Evolutionary conservation across 2,113 vertebrate genomes (phyloP).

Genomic region (Callithrix jacchus): DNA sequence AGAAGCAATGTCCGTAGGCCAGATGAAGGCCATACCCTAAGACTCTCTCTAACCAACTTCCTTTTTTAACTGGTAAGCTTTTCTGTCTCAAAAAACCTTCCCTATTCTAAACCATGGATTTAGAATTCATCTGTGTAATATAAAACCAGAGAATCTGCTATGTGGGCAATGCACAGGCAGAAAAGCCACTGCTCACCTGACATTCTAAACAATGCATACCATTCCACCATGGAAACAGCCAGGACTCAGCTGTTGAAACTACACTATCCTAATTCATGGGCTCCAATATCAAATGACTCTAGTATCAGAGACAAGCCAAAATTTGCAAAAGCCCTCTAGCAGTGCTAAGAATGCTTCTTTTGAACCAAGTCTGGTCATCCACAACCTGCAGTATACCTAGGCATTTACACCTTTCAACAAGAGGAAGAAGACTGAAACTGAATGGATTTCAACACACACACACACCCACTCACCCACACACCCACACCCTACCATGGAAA

Average conservation of each 20-base stretch:
- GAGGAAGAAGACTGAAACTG: neutral
- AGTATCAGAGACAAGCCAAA: neutral
- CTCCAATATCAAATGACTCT: neutral
- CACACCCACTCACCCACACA: neutral
- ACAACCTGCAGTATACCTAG: neutral
- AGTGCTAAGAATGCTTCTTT: neutral
- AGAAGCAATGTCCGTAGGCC: neutral
- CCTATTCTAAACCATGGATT: neutral
- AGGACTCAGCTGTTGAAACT: neutral
- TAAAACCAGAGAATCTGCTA: neutral
- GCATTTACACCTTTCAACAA: neutral
- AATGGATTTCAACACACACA: neutral
- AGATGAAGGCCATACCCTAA: slow-evolving; percentile 10
- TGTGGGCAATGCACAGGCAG: neutral
- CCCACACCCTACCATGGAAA: neutral
- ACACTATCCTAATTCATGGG: neutral
- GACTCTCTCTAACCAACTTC: neutral
- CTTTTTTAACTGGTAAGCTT: neutral
- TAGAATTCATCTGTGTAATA: neutral
- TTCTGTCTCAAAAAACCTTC: slow-evolving; percentile 24
- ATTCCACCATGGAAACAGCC: neutral
- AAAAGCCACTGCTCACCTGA: neutral
- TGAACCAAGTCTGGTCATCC: neutral
- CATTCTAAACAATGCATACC: neutral
- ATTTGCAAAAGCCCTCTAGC: neutral